These are phyloP conservation scores for Drosophila helvetica DNA, from an alignment of 2,888 invertebrate species.

Conservation along the genomic window DNA sequence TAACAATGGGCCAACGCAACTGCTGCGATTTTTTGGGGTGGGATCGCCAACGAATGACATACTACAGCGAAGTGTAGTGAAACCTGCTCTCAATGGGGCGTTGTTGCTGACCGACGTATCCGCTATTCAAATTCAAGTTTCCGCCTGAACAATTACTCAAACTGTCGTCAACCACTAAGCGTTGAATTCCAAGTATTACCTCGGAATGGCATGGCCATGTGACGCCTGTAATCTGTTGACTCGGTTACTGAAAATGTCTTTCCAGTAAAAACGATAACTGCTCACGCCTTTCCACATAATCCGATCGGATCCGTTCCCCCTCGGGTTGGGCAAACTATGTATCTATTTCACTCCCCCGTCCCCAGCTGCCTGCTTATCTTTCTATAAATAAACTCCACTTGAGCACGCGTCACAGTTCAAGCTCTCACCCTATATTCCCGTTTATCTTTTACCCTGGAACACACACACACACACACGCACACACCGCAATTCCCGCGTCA, in stretches of 20 bases:
- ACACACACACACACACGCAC: not conserved
- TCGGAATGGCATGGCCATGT: not conserved
- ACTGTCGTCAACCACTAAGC: conserved; percentile 27
- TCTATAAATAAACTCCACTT: conserved; percentile 40
- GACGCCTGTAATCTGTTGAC: conserved; percentile 15
- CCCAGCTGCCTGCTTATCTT: conserved; percentile 22
- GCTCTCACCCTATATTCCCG: conserved; percentile 8
- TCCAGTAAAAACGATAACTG: not conserved
- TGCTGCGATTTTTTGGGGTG: conserved; percentile 13
- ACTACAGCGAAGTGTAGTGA: conserved; percentile 2
- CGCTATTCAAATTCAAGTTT: conserved; percentile 65
- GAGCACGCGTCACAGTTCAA: conserved; percentile 35
- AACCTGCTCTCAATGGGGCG: conserved; percentile 39
- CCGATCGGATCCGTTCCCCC: not conserved
- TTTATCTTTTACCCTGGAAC: not conserved
- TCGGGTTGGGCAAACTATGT: conserved; percentile 7
- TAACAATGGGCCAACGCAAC: conserved; percentile 12
- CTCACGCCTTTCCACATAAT: not conserved
- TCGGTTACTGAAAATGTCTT: conserved; percentile 44
- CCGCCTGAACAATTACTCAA: conserved; percentile 65
- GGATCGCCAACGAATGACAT: conserved; percentile 14
- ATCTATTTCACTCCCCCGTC: conserved; percentile 10
- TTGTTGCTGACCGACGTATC: conserved; percentile 36
- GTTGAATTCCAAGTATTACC: conserved; percentile 32
- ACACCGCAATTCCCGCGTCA: not conserved